Evolutionary conservation across 2,888 invertebrate genomes (phyloP).

Genomic region (Drosophila quinaria): DNA sequence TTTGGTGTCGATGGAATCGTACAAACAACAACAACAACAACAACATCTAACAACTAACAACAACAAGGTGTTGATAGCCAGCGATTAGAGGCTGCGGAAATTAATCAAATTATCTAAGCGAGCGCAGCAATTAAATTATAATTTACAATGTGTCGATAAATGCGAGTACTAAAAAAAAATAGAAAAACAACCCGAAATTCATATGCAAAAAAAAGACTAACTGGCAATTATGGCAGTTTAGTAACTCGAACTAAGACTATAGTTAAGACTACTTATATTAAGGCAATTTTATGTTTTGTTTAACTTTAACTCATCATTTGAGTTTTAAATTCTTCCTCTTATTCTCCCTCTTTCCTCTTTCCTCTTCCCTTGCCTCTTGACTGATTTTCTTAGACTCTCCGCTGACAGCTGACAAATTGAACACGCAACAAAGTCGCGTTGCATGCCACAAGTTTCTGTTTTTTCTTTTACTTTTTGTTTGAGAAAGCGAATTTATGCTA

Average conservation of each 20-base stretch:
- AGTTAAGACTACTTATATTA: conserved; percentile 31
- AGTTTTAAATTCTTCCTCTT: conserved; percentile 17
- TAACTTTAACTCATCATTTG: conserved; percentile 35
- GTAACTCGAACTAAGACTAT: conserved; percentile 18
- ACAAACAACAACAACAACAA: conserved; percentile 29
- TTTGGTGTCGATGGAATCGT: conserved; percentile 78
- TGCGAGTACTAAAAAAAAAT: not conserved
- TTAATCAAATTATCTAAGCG: conserved; percentile 62
- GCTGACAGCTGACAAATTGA: conserved; percentile 83
- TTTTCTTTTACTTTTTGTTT: not conserved
- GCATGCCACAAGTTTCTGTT: conserved; percentile 50
- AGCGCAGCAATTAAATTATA: conserved; percentile 69
- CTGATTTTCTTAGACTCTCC: not conserved
- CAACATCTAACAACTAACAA: conserved; percentile 29
- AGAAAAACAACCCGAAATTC: conserved; percentile 3
- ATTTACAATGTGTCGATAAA: conserved; percentile 65
- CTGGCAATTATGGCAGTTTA: conserved; percentile 33
- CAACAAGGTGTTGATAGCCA: conserved; percentile 65
- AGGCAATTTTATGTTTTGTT: conserved; percentile 38
- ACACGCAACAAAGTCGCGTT: conserved; percentile 32
- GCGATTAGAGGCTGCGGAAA: conserved; percentile 46
- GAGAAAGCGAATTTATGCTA: conserved; percentile 66
- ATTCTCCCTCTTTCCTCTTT: not conserved
- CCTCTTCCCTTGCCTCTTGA: not conserved
- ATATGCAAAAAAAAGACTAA: conserved; percentile 20